These are phyloP conservation scores for Nomada fucata DNA, from an alignment of 2,888 invertebrate species.

Conservation along the genomic window DNA sequence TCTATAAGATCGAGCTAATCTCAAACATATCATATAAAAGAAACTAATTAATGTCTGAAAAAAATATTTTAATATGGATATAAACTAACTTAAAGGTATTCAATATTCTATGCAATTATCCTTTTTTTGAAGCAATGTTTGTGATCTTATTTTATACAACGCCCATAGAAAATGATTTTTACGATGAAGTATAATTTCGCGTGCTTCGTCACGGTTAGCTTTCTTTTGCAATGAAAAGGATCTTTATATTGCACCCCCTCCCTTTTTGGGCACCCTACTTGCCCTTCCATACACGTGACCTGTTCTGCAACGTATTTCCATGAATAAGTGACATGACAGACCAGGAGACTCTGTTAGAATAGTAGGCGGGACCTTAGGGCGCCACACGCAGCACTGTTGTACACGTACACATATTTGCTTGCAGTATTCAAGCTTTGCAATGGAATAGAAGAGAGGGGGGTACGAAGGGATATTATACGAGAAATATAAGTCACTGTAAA, in stretches of 20 bases:
- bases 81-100: no score
- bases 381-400: slow-evolving; percentile 53
- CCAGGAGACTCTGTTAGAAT: slow-evolving; percentile 53
- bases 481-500: slow-evolving; percentile 3
- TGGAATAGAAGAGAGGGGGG: background rate
- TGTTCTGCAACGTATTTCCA: slow-evolving; percentile 42
- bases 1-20: background rate
- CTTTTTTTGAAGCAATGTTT: background rate
- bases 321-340: slow-evolving; percentile 59
- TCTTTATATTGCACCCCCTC: slow-evolving; percentile 39
- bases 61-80: no score
- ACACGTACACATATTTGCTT: slow-evolving; percentile 21
- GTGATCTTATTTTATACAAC: background rate
- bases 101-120: no score
- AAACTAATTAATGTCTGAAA: no score
- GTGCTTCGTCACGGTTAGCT: slow-evolving; percentile 17
- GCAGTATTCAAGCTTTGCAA: slow-evolving; percentile 17
- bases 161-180: slow-evolving; percentile 19
- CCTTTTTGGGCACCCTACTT: slow-evolving; percentile 24
- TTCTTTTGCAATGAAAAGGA: slow-evolving; percentile 41
- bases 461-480: background rate
- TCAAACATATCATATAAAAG: no score
- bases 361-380: slow-evolving; percentile 60
- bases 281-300: slow-evolving; percentile 45
- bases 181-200: slow-evolving; percentile 31